A percentile compares a stretch with the other conserved stretches of the same genome.
phyloP scores from a whole-genome alignment of 2,113 vertebrate species.

The Alosa alosa region DNA sequence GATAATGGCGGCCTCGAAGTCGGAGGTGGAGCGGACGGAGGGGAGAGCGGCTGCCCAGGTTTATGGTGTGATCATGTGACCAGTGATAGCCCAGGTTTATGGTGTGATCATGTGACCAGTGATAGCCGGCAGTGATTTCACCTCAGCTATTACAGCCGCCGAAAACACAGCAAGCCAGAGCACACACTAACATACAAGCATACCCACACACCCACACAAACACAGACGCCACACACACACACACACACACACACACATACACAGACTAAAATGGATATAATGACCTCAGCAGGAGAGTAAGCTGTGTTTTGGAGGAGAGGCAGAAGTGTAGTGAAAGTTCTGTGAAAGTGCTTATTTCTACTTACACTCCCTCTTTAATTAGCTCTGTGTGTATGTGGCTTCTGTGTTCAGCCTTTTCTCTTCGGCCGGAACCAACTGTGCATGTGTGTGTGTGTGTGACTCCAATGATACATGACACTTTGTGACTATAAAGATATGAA shows the following conservation, averaged over 20 bases:
- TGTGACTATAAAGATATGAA: too few relatives aligned
- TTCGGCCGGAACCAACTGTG: background rate
- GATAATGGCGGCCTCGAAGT: background rate
- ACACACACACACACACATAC: background rate
- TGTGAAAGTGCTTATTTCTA: background rate
- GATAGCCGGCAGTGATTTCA: background rate
- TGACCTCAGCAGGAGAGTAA: constrained; percentile 2
- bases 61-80: too few relatives aligned
- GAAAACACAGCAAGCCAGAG: background rate
- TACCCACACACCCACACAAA: background rate
- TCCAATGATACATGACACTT: too few relatives aligned
- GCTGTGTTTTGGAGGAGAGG: background rate
- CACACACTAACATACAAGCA: background rate
- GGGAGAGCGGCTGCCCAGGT: background rate
- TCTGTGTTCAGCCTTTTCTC: background rate
- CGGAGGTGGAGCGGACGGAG: background rate
- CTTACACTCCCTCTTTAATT: background rate
- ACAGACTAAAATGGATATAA: background rate
- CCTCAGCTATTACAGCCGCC: background rate
- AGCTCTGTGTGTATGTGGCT: background rate
- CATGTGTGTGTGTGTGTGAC: constrained; percentile 13
- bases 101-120: background rate
- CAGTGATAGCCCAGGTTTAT: background rate
- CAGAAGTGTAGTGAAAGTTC: background rate
- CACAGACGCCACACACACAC: background rate